Conservation (phyloP, 2,113 vertebrate genomes). For the Ascaphus truei region DNA sequence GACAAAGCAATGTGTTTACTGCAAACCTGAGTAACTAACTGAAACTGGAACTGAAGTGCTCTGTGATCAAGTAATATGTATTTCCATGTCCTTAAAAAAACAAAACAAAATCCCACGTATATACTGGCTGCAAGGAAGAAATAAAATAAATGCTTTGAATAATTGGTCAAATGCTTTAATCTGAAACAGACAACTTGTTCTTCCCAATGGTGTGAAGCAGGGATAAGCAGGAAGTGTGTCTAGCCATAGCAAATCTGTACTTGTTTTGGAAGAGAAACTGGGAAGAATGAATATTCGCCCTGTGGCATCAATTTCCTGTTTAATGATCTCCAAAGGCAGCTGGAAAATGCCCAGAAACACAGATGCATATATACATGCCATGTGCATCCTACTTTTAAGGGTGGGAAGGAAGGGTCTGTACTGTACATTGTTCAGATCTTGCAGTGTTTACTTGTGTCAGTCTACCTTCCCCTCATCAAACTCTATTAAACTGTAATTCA, state of each 20-base stretch:
- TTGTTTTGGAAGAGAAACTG: slow-evolving; percentile 52
- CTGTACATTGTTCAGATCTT: slow-evolving; percentile 17
- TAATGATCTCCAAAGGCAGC: slow-evolving; percentile 55
- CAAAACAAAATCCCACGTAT: not conserved
- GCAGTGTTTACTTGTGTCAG: not conserved
- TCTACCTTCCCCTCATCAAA: not conserved
- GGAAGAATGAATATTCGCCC: slow-evolving; percentile 61
- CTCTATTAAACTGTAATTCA: not conserved
- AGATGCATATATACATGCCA: slow-evolving; percentile 43
- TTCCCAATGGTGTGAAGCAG: slow-evolving; percentile 28
- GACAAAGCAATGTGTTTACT: not conserved
- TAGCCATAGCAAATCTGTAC: slow-evolving; percentile 59
- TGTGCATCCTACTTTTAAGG: slow-evolving; percentile 41
- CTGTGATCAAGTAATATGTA: not conserved
- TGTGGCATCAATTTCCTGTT: slow-evolving; percentile 73
- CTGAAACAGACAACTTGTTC: slow-evolving; percentile 40
- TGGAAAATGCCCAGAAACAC: slow-evolving; percentile 50
- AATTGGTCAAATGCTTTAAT: slow-evolving; percentile 12
- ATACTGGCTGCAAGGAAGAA: not conserved
- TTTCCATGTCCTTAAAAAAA: not conserved
- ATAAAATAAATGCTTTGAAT: not conserved
- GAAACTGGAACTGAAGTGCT: not conserved
- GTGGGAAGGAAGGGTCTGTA: slow-evolving; percentile 30
- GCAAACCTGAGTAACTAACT: not conserved
- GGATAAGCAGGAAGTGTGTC: slow-evolving; percentile 60